These are phyloP conservation scores for Anolis apletophallus DNA, from an alignment of 2,797 vertebrate species.

Conservation along the genomic window DNA sequence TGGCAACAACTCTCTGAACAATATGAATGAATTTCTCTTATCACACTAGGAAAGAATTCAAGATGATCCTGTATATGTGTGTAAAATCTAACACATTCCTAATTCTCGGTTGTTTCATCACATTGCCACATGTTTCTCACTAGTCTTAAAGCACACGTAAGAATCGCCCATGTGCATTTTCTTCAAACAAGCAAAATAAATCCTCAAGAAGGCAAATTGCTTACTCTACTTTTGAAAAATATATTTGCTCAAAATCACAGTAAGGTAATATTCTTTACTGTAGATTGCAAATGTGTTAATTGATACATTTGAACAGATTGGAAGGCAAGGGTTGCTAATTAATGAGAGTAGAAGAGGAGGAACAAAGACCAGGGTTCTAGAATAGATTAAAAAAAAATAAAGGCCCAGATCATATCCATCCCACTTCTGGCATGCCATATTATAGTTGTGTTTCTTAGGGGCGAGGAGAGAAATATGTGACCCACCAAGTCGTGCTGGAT, in stretches of 20 bases:
- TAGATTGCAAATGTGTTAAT: conserved; percentile 6
- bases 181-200: conserved; percentile 41
- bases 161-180: conserved; percentile 39
- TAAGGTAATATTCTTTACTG: conserved; percentile 22
- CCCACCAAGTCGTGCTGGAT: no score
- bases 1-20: conserved; percentile 56
- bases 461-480: not conserved
- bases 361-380: not conserved
- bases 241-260: conserved; percentile 19
- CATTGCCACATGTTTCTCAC: conserved; percentile 40
- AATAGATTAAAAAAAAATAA: not conserved
- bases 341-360: not conserved
- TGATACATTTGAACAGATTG: not conserved
- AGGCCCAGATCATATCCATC: no score
- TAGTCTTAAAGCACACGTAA: conserved; percentile 35
- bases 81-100: no score
- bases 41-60: conserved; percentile 1
- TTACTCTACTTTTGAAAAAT: conserved; percentile 51
- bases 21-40: conserved; percentile 10
- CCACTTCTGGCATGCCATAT: no score
- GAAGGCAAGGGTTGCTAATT: not conserved
- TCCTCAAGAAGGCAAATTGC: conserved; percentile 29
- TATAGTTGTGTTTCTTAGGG: not conserved
- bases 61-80: no score
- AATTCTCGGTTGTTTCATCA: conserved; percentile 26